These are phyloP conservation scores for Dicrurus megarhynchus DNA, from an alignment of 2,113 vertebrate species.

Conservation along the genomic window DNA sequence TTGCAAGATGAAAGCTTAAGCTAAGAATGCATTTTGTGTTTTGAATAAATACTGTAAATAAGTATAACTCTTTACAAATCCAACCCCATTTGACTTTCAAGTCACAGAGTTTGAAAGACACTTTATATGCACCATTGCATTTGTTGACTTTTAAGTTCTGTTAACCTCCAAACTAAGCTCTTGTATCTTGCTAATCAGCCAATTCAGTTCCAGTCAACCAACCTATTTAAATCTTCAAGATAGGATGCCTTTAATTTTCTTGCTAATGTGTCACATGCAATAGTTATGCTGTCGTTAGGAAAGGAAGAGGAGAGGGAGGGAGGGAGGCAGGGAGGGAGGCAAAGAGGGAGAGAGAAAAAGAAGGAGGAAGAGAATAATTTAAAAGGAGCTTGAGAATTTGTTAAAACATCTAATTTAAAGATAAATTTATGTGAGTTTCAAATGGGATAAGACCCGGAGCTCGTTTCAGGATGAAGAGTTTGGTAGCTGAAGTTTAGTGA, in stretches of 20 bases:
- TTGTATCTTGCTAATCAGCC: not conserved
- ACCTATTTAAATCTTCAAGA: not conserved
- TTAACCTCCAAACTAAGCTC: not conserved
- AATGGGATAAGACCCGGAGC: not conserved
- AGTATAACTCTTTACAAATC: not conserved
- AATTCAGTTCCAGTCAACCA: constrained; percentile 1
- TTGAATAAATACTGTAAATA: not conserved
- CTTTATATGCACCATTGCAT: not conserved
- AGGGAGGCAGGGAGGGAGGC: not conserved
- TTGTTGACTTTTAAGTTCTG: not conserved
- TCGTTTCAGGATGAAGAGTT: not conserved
- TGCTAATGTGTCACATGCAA: not conserved
- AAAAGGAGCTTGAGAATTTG: not conserved
- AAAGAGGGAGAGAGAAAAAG: not conserved
- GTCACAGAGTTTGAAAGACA: not conserved
- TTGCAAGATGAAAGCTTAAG: not conserved
- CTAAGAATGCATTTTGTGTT: not conserved
- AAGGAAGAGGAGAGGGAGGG: not conserved
- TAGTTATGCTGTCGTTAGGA: not conserved
- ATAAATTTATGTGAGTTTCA: not conserved
- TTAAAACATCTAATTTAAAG: not conserved
- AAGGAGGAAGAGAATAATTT: not conserved
- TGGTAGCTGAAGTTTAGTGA: not conserved
- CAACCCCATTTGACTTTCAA: not conserved
- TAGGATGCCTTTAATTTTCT: not conserved